phyloP scores from a whole-genome alignment of 2,113 vertebrate genomes.

The Clupea harengus region DNA sequence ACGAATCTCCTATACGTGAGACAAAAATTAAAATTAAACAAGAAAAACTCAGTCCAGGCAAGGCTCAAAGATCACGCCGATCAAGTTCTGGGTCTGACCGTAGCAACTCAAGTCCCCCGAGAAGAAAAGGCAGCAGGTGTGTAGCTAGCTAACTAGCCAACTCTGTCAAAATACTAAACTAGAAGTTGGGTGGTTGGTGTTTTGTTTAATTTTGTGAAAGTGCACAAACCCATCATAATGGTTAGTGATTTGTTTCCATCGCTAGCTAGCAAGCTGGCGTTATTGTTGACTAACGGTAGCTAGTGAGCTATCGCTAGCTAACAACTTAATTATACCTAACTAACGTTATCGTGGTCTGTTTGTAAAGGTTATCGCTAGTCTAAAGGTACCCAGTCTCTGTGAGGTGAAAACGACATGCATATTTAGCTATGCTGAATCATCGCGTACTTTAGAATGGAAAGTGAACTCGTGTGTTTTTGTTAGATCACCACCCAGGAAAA shows the following conservation, averaged over 20 bases:
- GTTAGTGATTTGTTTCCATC: not conserved
- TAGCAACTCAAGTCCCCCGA: constrained; percentile 55
- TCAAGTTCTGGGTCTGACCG: constrained; percentile 68
- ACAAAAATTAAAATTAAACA: constrained; percentile 68
- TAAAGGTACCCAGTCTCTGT: too few species aligned
- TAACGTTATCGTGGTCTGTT: not conserved
- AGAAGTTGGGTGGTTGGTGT: not conserved
- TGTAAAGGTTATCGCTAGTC: not conserved
- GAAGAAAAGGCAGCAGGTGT: constrained; percentile 64
- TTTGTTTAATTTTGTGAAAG: not conserved
- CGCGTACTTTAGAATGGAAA: not conserved
- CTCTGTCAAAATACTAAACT: not conserved
- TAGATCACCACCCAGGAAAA: constrained; percentile 80
- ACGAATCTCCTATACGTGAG: constrained; percentile 64
- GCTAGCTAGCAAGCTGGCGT: not conserved
- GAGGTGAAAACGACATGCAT: not conserved
- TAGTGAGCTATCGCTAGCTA: not conserved
- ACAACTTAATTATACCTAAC: not conserved
- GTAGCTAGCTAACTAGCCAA: not conserved
- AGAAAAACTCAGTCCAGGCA: constrained; percentile 67
- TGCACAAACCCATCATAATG: not conserved
- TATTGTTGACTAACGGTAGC: not conserved
- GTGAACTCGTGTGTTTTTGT: constrained; percentile 1
- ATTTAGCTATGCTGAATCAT: not conserved
- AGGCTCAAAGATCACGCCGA: constrained; percentile 68